These are phyloP conservation scores for Whitmania pigra DNA, from an alignment of 1,140 invertebrate genomes.

Conservation along the genomic window DNA sequence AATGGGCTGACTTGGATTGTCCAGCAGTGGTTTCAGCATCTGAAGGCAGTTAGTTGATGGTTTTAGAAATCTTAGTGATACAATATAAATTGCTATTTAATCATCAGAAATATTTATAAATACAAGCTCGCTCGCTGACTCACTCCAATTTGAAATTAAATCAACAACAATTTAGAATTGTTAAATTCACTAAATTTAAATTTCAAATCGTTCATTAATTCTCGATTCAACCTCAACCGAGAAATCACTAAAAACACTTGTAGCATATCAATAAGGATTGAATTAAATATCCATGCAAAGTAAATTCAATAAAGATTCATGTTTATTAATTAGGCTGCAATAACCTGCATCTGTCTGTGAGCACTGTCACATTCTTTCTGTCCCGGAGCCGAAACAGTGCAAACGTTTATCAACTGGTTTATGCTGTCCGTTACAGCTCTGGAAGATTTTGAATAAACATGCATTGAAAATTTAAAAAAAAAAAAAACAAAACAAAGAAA, in stretches of 20 bases:
- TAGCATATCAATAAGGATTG: too few relatives aligned
- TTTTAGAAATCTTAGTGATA: too few relatives aligned
- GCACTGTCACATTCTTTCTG: slow-evolving; percentile 94
- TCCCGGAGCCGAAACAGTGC: slow-evolving; percentile 66
- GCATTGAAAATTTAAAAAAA: not conserved
- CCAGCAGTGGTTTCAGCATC: slow-evolving; percentile 61
- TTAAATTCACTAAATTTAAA: too few relatives aligned
- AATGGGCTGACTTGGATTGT: slow-evolving; percentile 74
- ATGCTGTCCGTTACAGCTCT: slow-evolving; percentile 71
- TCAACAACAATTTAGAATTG: too few relatives aligned
- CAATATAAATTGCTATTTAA: too few relatives aligned
- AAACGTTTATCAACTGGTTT: slow-evolving; percentile 72
- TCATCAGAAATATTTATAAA: too few relatives aligned
- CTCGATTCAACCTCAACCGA: not conserved
- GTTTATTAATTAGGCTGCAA: not conserved
- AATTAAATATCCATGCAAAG: too few relatives aligned
- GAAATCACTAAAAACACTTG: too few relatives aligned
- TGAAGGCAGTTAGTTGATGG: slow-evolving; percentile 23
- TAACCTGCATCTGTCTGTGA: slow-evolving; percentile 74
- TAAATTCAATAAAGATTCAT: too few relatives aligned
- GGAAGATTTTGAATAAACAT: not conserved
- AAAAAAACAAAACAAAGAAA: not conserved
- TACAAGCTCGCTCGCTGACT: too few relatives aligned
- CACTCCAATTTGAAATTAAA: too few relatives aligned
- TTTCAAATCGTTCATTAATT: not conserved